These are phyloP conservation scores for Nymphalis urticae DNA, from an alignment of 2,888 invertebrate species.

Conservation along the genomic window DNA sequence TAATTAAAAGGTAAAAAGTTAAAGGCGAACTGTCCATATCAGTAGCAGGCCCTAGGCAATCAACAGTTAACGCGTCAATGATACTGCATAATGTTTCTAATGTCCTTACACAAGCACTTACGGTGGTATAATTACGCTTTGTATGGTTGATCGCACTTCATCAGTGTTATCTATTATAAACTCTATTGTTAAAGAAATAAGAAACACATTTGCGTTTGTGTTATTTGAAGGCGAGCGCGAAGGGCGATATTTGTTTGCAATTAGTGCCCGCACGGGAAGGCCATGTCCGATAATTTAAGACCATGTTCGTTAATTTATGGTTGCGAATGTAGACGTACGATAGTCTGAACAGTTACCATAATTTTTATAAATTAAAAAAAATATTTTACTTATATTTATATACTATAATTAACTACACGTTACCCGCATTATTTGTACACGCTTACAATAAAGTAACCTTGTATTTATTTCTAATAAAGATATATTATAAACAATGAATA, in stretches of 20 bases:
- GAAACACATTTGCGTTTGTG: slow-evolving; percentile 1
- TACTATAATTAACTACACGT: too few species aligned
- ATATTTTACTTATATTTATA: not conserved
- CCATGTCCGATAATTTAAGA: slow-evolving; percentile 57
- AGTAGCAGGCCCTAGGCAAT: slow-evolving; percentile 28
- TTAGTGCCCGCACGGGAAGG: slow-evolving; percentile 66
- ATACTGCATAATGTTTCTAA: slow-evolving; percentile 27
- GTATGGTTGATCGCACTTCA: slow-evolving; percentile 1
- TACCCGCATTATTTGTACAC: too few species aligned
- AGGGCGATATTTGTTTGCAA: slow-evolving; percentile 55
- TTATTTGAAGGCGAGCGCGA: not conserved
- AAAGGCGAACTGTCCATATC: slow-evolving; percentile 13
- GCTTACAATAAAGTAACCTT: too few species aligned
- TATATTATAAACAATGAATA: not conserved
- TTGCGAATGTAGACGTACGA: slow-evolving; percentile 13
- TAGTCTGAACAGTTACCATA: slow-evolving; percentile 7
- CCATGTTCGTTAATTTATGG: slow-evolving; percentile 22
- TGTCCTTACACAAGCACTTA: slow-evolving; percentile 32
- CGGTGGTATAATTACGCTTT: slow-evolving; percentile 21
- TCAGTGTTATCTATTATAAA: slow-evolving; percentile 9
- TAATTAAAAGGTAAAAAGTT: slow-evolving; percentile 15
- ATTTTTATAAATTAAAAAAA: not conserved
- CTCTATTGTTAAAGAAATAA: not conserved
- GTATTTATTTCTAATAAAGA: not conserved
- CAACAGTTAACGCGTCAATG: slow-evolving; percentile 50